Evolutionary conservation across 2,797 vertebrate genomes (phyloP).

Genomic region (Tokudaia muenninki): DNA sequence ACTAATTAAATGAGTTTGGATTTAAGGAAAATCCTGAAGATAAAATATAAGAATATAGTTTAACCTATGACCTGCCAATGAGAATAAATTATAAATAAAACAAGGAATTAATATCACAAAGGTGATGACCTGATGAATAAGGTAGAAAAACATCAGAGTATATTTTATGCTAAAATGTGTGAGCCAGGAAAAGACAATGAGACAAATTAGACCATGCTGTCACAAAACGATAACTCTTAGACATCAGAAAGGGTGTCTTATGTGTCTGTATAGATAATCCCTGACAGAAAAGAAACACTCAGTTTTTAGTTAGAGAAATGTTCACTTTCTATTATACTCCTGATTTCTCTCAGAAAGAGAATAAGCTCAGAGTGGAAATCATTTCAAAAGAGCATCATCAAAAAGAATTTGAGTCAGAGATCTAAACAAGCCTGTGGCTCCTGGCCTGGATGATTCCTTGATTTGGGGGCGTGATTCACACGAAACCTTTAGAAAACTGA

Average conservation of each 20-base stretch:
- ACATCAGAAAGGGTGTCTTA: not conserved
- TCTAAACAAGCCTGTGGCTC: conserved; percentile 1
- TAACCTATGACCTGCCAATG: not conserved
- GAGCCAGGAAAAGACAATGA: not conserved
- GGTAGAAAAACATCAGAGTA: not conserved
- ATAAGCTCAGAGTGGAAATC: not conserved
- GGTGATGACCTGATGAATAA: not conserved
- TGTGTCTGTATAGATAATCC: not conserved
- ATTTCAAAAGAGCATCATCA: conserved; percentile 40
- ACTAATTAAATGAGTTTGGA: not conserved
- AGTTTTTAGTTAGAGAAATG: conserved; percentile 11
- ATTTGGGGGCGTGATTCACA: not conserved
- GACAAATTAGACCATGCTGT: not conserved
- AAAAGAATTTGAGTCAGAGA: conserved; percentile 13
- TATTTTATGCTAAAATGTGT: not conserved
- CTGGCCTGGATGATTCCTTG: not conserved
- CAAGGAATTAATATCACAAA: not conserved
- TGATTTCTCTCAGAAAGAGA: not conserved
- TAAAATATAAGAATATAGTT: not conserved
- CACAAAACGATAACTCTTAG: not conserved
- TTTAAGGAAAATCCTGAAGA: conserved; percentile 7
- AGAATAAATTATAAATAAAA: not conserved
- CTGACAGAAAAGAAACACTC: not conserved
- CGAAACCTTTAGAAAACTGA: not conserved
- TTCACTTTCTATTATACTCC: not conserved